Conservation (phyloP, 2,797 vertebrate species). For the Bucorvus abyssinicus region DNA sequence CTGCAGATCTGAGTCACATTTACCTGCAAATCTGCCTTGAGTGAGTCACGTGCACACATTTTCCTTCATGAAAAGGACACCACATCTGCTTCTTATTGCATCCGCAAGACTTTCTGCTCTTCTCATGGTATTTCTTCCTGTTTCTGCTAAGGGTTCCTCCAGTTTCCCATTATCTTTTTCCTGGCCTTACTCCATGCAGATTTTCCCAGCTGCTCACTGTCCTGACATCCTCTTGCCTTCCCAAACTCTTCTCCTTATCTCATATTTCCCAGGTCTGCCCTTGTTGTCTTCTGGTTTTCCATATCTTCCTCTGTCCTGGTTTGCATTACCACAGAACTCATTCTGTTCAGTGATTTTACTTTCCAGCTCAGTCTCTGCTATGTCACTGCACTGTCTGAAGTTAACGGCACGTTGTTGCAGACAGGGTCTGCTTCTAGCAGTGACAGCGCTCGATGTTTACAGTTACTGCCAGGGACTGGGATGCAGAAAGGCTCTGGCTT, state of each 20-base stretch:
- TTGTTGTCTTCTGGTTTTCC: background rate
- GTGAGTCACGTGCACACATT: background rate
- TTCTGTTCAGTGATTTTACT: no score
- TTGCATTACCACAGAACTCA: no score
- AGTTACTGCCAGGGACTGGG: no score
- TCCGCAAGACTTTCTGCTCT: background rate
- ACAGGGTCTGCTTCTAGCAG: no score
- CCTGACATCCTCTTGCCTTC: background rate
- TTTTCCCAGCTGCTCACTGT: background rate
- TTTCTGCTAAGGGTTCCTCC: background rate
- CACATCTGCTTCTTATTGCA: background rate
- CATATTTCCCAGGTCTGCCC: background rate
- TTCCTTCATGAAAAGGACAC: background rate
- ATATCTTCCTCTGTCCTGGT: background rate
- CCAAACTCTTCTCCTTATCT: background rate
- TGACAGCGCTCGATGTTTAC: no score
- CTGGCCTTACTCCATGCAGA: background rate
- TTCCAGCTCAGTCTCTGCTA: no score
- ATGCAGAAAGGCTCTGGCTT: no score
- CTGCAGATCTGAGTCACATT: background rate
- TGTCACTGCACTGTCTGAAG: no score
- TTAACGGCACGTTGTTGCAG: no score
- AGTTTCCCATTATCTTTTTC: background rate
- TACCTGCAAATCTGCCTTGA: background rate
- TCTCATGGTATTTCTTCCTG: background rate